A percentile compares a stretch with the other conserved stretches of the same genome.
Conservation (phyloP, 2,113 vertebrate species). For the Semicossyphus pulcher region DNA sequence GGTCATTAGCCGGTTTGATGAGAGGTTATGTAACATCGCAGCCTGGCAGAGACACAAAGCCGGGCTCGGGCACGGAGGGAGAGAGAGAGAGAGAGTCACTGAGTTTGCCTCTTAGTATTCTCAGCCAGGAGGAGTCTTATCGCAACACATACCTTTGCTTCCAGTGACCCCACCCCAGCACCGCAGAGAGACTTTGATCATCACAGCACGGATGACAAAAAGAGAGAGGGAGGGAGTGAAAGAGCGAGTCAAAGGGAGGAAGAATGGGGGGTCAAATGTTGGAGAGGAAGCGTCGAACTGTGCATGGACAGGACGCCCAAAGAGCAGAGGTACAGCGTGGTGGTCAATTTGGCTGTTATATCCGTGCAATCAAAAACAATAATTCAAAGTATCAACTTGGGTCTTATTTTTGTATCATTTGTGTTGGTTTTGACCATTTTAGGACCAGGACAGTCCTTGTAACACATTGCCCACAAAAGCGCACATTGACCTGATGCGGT, state of each 20-base stretch:
- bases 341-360: no score
- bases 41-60: conserved; percentile 44
- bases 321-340: no score
- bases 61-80: conserved; percentile 13
- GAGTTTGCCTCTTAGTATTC: conserved; percentile 56
- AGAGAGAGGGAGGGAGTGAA: not conserved
- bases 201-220: conserved; percentile 41
- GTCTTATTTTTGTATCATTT: no score
- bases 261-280: not conserved
- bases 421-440: no score
- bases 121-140: conserved; percentile 55
- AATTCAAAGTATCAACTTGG: no score
- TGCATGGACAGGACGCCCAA: no score
- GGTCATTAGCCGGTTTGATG: conserved; percentile 55
- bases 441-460: no score
- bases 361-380: no score
- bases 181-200: conserved; percentile 73
- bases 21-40: conserved; percentile 61
- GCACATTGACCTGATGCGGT: no score
- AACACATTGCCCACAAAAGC: no score
- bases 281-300: not conserved
- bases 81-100: conserved; percentile 12
- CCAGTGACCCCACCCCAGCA: conserved; percentile 17
- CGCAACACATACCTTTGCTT: conserved; percentile 9
- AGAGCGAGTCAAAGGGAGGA: not conserved